Conservation (phyloP, 2,888 invertebrate genomes). For the Platycheirus rosarum region DNA sequence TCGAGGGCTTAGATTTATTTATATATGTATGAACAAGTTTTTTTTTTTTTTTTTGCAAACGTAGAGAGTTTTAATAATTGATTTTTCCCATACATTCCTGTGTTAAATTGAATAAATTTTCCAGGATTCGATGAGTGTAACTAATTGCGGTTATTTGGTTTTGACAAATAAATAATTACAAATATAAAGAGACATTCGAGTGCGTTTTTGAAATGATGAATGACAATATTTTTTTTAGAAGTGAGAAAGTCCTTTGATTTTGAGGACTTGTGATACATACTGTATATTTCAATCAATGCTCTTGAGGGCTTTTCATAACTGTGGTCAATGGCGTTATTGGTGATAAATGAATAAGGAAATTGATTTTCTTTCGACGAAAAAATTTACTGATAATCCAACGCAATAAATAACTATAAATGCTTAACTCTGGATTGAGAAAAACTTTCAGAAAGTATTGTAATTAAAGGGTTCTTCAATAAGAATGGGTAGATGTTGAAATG, state of each 20-base stretch:
- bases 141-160: conserved; percentile 23
- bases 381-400: too few species aligned
- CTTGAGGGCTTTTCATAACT: conserved; percentile 9
- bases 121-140: conserved; percentile 10
- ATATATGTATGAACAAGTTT: not conserved
- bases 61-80: conserved; percentile 60
- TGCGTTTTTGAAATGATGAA: conserved; percentile 8
- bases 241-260: not conserved
- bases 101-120: conserved; percentile 25
- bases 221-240: conserved; percentile 1
- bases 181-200: not conserved
- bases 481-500: too few species aligned
- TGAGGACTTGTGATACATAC: not conserved
- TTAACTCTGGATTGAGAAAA: too few species aligned
- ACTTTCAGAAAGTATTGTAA: too few species aligned
- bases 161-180: conserved; percentile 32
- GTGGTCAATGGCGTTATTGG: too few species aligned
- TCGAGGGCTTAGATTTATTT: conserved; percentile 42
- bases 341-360: too few species aligned
- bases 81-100: not conserved
- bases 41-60: not conserved
- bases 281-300: conserved; percentile 16
- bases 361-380: too few species aligned
- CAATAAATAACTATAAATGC: too few species aligned
- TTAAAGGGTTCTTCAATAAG: too few species aligned